Evolutionary conservation across 2,797 vertebrate species (phyloP), one percentile per base, ranked within the genome.

Genomic region (Scolopax rusticola): DNA sequence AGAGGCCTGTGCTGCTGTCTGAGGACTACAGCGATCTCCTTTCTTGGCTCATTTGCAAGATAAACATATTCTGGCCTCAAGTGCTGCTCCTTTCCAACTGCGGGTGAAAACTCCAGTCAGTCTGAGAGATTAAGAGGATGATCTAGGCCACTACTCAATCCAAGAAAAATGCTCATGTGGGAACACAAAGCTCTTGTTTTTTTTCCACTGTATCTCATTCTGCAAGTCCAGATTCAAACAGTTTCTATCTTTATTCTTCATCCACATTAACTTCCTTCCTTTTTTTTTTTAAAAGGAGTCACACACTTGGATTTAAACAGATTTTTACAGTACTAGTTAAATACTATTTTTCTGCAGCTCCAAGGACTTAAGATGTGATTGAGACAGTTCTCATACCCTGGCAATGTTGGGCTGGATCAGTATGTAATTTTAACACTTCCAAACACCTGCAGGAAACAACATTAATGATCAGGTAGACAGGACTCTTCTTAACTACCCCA

Each of bases 141-240:
- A 97, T 94, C 91, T 85, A 75, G 91, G 80, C 80, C 92, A 95
- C 83, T 84, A 93, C 93, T 96, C 71, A 94, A 93, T 84, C 80
- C 74, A 79, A 82, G 74, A 97, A 96, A 96, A 97, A 96, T 94
- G 96, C 87, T 96, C 84, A 70, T 43, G 43, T 83, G 93, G 93
- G 88, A 95, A 87, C 1, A 7, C 73, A 97, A 94, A 84, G 76
- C 69, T 10, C 50, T 89, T 89, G 65, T 79, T 1, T 10, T 81
- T 81, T 75, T 47, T 12, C 50, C 59, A 63, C 45, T 91, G 54
- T 20, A 80, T 76, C 47, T 64, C 59, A 65, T 63, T 87, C 69
- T 94, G 38, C 54, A 94, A 94, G 76, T 84, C 69, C 54, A 90
- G 51, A 86, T 76, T 63, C 47, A 91, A 96, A 86, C 40, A 69